phyloP scores from a whole-genome alignment of 2,113 vertebrate genomes.

The Myanophis thanlyinensis region DNA sequence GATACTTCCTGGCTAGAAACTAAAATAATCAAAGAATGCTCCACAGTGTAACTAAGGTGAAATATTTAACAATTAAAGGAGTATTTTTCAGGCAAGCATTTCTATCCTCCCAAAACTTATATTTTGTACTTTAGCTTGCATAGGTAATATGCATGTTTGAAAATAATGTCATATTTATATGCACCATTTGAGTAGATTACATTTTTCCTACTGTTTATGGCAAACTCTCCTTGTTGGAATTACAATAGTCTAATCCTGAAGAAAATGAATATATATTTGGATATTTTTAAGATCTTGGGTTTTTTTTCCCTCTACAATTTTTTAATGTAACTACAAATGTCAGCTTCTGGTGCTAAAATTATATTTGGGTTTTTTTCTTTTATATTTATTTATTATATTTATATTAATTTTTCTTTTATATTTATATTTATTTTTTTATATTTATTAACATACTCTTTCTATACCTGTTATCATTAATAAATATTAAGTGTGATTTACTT shows the following conservation, averaged over 20 bases:
- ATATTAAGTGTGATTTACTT: too few species aligned
- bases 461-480: too few species aligned
- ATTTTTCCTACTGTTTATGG: slow-evolving; percentile 36
- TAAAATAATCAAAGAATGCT: slow-evolving; percentile 21
- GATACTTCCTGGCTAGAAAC: slow-evolving; percentile 20
- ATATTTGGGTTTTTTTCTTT: not conserved
- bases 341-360: not conserved
- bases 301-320: not conserved
- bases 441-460: too few species aligned
- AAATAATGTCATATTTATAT: slow-evolving; percentile 48
- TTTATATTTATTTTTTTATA: not conserved
- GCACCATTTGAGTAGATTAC: not conserved
- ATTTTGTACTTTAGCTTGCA: slow-evolving; percentile 27
- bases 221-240: slow-evolving; percentile 1
- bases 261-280: slow-evolving; percentile 22
- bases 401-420: not conserved
- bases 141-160: slow-evolving; percentile 28
- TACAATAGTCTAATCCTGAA: slow-evolving; percentile 30
- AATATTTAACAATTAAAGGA: slow-evolving; percentile 49
- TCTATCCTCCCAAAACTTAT: slow-evolving; percentile 12
- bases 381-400: not conserved
- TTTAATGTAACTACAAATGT: not conserved
- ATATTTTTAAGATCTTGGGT: slow-evolving; percentile 32
- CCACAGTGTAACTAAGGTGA: slow-evolving; percentile 43
- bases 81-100: slow-evolving; percentile 34